A percentile compares a stretch with the other conserved stretches of the same genome.
Evolutionary conservation across 2,113 vertebrate genomes (phyloP).

Genomic region (Sturnira hondurensis): DNA sequence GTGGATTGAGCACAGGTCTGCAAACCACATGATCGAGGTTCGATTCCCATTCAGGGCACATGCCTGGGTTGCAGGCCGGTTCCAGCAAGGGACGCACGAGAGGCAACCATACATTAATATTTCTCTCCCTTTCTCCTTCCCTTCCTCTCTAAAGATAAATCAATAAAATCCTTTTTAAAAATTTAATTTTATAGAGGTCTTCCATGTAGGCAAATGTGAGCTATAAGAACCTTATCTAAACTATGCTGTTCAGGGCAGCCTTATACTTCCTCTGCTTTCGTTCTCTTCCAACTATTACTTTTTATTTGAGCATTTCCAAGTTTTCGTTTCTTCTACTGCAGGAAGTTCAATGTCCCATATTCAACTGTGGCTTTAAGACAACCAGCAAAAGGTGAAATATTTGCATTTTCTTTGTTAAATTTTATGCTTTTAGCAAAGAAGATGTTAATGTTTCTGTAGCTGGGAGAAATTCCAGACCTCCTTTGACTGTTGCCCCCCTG

Average conservation of each 20-base stretch:
- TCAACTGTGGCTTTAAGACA: neutral
- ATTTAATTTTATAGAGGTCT: neutral
- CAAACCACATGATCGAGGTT: no score
- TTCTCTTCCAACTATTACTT: neutral
- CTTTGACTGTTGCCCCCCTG: neutral
- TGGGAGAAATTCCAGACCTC: neutral
- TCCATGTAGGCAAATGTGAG: neutral
- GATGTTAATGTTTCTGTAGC: neutral
- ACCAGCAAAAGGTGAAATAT: conserved; percentile 22
- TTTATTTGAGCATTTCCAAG: neutral
- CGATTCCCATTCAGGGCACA: no score
- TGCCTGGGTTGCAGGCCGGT: no score
- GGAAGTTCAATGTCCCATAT: neutral
- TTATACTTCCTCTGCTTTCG: neutral
- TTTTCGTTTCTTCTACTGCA: neutral
- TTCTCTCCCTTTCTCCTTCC: no score
- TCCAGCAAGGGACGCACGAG: no score
- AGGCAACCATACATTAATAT: no score
- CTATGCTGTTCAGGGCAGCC: neutral
- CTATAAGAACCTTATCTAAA: neutral
- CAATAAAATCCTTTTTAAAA: no score
- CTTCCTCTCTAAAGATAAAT: no score
- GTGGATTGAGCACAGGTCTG: no score
- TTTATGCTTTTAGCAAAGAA: conserved; percentile 37
- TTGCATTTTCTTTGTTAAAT: conserved; percentile 58